Evolutionary conservation across 2,113 vertebrate genomes (phyloP).

Genomic region (Nyctibius bracteatus): DNA sequence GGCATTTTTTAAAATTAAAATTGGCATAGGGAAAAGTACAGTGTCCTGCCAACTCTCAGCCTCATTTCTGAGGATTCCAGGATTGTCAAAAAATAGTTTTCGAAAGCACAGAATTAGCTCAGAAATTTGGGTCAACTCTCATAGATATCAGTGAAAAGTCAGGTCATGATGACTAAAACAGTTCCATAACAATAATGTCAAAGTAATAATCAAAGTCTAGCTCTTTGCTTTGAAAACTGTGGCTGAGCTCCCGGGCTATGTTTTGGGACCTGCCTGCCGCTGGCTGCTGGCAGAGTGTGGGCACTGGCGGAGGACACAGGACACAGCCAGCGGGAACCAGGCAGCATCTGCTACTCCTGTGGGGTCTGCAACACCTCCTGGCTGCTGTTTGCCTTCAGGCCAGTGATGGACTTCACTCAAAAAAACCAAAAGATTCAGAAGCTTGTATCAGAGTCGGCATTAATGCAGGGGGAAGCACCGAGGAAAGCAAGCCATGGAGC

Average conservation of each 20-base stretch:
- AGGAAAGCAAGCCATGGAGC: neutral
- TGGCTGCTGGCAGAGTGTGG: neutral
- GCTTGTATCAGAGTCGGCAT: neutral
- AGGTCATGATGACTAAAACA: neutral
- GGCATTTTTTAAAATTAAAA: neutral
- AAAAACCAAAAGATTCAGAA: neutral
- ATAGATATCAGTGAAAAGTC: neutral
- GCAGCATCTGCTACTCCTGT: neutral
- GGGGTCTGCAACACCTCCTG: neutral
- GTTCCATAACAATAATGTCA: neutral
- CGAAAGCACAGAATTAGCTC: neutral
- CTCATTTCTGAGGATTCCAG: neutral
- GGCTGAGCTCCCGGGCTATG: neutral
- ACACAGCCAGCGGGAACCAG: neutral
- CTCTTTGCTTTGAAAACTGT: neutral
- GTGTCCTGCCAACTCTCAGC: neutral
- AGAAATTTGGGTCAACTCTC: neutral
- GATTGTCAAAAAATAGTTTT: neutral
- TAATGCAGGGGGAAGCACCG: neutral
- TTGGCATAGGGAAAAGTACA: neutral
- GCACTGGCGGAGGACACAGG: fast-evolving
- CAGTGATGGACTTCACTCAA: neutral
- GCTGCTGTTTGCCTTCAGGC: neutral
- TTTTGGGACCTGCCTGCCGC: neutral
- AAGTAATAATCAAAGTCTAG: neutral